Conservation (phyloP, 2,888 invertebrate genomes). For the Plagodis pulveraria region DNA sequence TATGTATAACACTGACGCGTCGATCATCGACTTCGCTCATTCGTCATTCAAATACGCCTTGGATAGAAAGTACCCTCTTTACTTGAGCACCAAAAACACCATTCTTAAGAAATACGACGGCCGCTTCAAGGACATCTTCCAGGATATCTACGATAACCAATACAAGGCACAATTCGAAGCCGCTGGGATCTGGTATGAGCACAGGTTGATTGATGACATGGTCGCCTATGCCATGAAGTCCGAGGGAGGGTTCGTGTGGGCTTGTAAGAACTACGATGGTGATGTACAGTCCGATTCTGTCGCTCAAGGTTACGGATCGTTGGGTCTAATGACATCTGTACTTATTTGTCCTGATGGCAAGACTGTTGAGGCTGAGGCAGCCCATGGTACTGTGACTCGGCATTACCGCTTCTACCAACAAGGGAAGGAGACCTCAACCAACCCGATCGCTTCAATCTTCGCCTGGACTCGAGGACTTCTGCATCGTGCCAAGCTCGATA, state of each 20-base stretch:
- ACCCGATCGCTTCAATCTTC: conserved; percentile 99
- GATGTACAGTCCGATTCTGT: conserved; percentile 99
- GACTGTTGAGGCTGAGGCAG: conserved; percentile 99
- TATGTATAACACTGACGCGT: conserved; percentile 98
- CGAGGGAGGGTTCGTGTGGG: conserved; percentile 99
- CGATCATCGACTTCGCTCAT: conserved; percentile 97
- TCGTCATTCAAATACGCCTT: conserved; percentile 97
- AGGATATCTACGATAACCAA: conserved; percentile 95
- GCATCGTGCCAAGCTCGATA: conserved; percentile 97
- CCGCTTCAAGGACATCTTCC: conserved; percentile 98
- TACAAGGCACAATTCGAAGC: conserved; percentile 95
- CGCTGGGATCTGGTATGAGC: conserved; percentile 98
- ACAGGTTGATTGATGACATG: conserved; percentile 99
- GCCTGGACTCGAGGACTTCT: conserved; percentile 98
- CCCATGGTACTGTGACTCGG: conserved; percentile 98
- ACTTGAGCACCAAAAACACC: conserved; percentile 98
- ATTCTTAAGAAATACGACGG: conserved; percentile 98
- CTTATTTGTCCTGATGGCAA: conserved; percentile 98
- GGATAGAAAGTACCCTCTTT: conserved; percentile 93
- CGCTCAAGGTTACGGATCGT: conserved; percentile 97
- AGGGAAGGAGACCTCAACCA: conserved; percentile 99
- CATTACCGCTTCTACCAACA: conserved; percentile 95
- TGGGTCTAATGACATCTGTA: conserved; percentile 99
- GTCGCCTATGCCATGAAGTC: conserved; percentile 99
- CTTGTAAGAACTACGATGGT: conserved; percentile 99